A percentile compares a stretch with the other conserved stretches of the same genome.
These are phyloP conservation scores for Pluvialis apricaria DNA, from an alignment of 2,113 vertebrate species.

Conservation along the genomic window DNA sequence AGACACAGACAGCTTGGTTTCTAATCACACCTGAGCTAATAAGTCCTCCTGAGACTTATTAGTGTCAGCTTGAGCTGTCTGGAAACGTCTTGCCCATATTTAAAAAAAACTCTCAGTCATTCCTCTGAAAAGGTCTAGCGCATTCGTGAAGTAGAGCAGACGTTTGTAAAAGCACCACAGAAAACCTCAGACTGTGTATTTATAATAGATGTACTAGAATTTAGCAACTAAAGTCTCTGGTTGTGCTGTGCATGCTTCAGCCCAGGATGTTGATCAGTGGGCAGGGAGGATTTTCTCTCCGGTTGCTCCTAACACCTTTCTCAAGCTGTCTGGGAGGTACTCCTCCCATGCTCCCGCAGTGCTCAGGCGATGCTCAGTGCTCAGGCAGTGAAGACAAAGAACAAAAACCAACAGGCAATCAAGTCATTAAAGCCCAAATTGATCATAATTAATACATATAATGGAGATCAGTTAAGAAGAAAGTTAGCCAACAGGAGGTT, in stretches of 20 bases:
- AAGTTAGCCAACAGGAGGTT: background rate
- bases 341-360: background rate
- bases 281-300: background rate
- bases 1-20: conserved; percentile 17
- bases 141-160: background rate
- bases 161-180: background rate
- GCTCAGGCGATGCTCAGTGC: background rate
- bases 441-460: background rate
- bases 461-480: background rate
- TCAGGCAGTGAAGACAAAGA: background rate
- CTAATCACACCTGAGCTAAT: conserved; percentile 61
- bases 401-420: background rate
- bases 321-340: background rate
- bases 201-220: background rate
- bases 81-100: background rate
- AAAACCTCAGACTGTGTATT: background rate
- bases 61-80: conserved; percentile 31
- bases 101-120: background rate
- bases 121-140: background rate
- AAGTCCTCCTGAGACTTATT: conserved; percentile 53
- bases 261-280: background rate
- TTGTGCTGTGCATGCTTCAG: background rate
- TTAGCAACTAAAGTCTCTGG: background rate
- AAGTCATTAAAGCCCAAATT: background rate
- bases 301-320: background rate